Evolutionary conservation across 2,113 vertebrate genomes (phyloP).

Genomic region (Phrynosoma platyrhinos): DNA sequence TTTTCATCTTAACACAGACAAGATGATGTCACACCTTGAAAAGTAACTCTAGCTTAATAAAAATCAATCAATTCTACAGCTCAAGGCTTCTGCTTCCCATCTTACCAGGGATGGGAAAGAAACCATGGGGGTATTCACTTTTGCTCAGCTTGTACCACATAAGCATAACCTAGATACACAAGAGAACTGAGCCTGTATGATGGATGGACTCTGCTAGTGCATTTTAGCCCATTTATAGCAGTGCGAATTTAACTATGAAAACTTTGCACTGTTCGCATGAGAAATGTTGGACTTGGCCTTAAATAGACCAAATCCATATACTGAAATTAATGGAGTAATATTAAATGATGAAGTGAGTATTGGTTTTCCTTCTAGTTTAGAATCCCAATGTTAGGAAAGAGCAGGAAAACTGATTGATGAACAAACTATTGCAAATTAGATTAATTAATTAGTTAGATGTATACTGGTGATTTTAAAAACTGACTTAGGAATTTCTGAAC

Average conservation of each 20-base stretch:
- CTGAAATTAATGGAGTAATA: background rate
- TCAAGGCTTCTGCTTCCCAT: background rate
- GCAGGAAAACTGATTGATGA: background rate
- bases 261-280: background rate
- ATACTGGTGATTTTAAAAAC: background rate
- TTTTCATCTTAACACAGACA: background rate
- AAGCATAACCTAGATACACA: constrained; percentile 1
- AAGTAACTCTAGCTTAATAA: background rate
- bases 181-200: constrained; percentile 4
- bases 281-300: constrained; percentile 5
- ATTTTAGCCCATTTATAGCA: background rate
- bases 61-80: background rate
- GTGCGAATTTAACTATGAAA: constrained; percentile 14
- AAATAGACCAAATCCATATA: constrained; percentile 23
- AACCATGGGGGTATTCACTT: background rate
- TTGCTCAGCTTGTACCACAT: background rate
- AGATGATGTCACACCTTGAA: constrained; percentile 2
- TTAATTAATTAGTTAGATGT: background rate
- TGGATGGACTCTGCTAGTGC: constrained; percentile 12
- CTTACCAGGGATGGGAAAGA: background rate
- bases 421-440: background rate
- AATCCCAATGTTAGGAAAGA: background rate
- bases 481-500: background rate
- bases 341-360: constrained; percentile 5
- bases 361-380: background rate